Evolutionary conservation across 2,797 vertebrate species (phyloP), one percentile per base, ranked within the genome.

Genomic region (Pantherophis alleghaniensis): DNA sequence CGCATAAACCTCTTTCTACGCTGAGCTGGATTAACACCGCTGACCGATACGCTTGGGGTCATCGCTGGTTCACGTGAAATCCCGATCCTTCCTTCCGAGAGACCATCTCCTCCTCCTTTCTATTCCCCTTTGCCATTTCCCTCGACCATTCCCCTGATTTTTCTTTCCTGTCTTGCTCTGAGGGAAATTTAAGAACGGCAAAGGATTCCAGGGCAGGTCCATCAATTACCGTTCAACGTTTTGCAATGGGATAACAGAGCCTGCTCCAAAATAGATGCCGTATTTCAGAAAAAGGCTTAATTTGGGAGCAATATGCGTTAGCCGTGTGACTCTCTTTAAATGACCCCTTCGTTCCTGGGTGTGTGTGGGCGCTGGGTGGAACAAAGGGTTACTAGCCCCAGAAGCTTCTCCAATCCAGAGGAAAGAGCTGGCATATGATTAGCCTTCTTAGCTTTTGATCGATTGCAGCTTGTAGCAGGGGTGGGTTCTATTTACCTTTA

Each of bases 321-420:
- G 7, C 55, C 32, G 5, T 2, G 20, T 37, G 87, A 28, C 9
- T n/a, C 2, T 89, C 66, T 69, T 32, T 32, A 32, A 69, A 18
- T 16, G 66, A n/a, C 1, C n/a, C 6, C n/a, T 57, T 59, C 6
- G 2, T n/a, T 20, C 28, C 24, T 51, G 22, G 10, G 11, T 7
- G 28, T 22, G 55, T 12, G 11, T 0, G 28, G 0, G 3, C 2
- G 5, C 20, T 32, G 37, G 79, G 47, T 66, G 26, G 28, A 69
- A n/a, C 16, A 13, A 26, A 37, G 14, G 86, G 26, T 32, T 79
- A 59, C 5, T 24, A 79, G 13, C 26, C 57, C 1, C 6, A 12
- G 53, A 37, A 14, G 51, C 24, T 74, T 91, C 56, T 92, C 93
- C 90, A 96, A 92, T 95, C 22, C 20, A 53, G 55, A 6, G 37